phyloP scores from a whole-genome alignment of 2,797 vertebrate species.

The Amazonetta brasiliensis region DNA sequence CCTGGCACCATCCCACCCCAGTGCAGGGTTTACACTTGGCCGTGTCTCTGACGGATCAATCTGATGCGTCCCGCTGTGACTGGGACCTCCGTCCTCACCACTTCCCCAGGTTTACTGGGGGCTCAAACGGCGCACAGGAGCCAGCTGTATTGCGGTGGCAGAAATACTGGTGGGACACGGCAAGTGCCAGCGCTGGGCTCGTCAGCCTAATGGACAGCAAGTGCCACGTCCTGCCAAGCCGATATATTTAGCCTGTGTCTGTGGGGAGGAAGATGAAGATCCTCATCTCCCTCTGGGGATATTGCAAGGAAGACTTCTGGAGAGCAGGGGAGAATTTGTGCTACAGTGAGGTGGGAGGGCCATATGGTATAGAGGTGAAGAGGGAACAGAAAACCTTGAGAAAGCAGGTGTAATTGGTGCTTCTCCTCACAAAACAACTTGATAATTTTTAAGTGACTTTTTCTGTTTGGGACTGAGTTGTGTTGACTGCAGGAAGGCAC shows the following conservation, averaged over 20 bases:
- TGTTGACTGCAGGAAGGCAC: neutral
- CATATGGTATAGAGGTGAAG: neutral
- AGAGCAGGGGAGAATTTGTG: neutral
- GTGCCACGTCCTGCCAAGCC: neutral
- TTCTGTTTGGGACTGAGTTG: neutral
- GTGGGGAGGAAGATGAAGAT: neutral
- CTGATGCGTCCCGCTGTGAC: rapidly evolving
- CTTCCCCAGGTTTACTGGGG: neutral
- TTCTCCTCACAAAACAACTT: neutral
- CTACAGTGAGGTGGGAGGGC: neutral
- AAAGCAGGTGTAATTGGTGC: neutral
- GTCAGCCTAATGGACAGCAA: neutral
- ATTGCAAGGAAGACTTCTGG: neutral
- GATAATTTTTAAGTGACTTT: neutral
- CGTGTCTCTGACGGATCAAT: rapidly evolving
- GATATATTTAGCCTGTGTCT: neutral
- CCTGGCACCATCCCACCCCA: neutral
- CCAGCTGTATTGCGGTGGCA: neutral
- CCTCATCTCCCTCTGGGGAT: rapidly evolving
- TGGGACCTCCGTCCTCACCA: neutral
- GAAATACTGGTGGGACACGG: neutral
- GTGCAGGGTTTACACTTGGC: neutral
- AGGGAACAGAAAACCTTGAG: neutral
- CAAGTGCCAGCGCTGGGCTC: rapidly evolving
- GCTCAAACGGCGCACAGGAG: neutral